Percentiles rank a stretch among this genome's conserved stretches.
These are phyloP conservation scores for Ethmia dodecea DNA, from an alignment of 2,888 invertebrate genomes.

Conservation along the genomic window DNA sequence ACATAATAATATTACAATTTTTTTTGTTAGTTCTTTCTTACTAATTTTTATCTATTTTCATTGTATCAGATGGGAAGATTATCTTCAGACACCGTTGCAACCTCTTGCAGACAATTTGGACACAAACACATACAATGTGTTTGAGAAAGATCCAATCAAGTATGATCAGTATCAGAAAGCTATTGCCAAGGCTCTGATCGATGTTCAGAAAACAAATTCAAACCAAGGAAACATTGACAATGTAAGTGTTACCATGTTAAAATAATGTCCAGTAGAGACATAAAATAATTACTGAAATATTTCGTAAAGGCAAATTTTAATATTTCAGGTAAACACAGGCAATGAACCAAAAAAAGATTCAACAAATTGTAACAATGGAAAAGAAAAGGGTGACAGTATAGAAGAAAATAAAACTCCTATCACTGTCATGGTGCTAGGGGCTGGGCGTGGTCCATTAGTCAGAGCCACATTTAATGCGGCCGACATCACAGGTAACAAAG, in stretches of 20 bases:
- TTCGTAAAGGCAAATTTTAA: too few species aligned
- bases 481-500: constrained; percentile 11
- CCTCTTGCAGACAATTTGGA: constrained; percentile 97
- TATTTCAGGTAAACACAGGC: too few species aligned
- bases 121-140: constrained; percentile 97
- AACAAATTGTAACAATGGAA: too few species aligned
- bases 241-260: background rate
- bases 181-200: constrained; percentile 83
- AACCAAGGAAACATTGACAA: constrained; percentile 1
- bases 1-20: too few species aligned
- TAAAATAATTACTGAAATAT: too few species aligned
- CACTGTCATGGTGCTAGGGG: constrained; percentile 93
- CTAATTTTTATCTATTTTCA: too few species aligned
- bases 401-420: constrained; percentile 32
- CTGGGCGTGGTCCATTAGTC: constrained; percentile 96
- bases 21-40: too few species aligned
- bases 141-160: constrained; percentile 98
- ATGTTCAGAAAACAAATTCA: constrained; percentile 52
- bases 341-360: too few species aligned
- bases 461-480: constrained; percentile 81
- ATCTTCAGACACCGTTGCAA: constrained; percentile 93
- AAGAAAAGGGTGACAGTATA: constrained; percentile 12
- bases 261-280: background rate
- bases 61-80: constrained; percentile 97
- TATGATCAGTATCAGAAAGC: constrained; percentile 93